These are phyloP conservation scores for Drosophila macrospina DNA, from an alignment of 2,888 invertebrate species.

Conservation along the genomic window DNA sequence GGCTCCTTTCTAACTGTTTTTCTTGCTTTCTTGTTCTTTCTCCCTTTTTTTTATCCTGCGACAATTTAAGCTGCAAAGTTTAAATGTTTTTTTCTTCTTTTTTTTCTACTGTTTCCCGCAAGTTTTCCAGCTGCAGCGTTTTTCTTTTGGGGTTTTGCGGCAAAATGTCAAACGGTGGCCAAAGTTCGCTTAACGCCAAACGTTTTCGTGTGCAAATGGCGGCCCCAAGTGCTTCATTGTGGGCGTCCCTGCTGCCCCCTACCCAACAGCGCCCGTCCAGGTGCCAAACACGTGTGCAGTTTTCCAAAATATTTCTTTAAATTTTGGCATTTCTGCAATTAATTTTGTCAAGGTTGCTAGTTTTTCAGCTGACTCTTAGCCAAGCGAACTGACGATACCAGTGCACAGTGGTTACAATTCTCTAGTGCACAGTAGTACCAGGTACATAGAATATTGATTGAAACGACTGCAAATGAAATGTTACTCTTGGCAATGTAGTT, in stretches of 20 bases:
- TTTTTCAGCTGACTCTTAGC: conserved; percentile 34
- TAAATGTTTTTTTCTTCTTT: conserved; percentile 57
- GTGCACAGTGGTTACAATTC: conserved; percentile 16
- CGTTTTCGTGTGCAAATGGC: conserved; percentile 72
- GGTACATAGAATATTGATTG: not conserved
- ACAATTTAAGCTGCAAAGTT: conserved; percentile 78
- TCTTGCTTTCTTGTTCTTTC: too few relatives aligned
- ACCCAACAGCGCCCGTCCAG: not conserved
- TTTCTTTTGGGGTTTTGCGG: conserved; percentile 71
- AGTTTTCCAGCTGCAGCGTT: conserved; percentile 53
- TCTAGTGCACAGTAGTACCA: conserved; percentile 21
- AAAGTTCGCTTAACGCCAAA: conserved; percentile 70
- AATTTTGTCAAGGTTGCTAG: conserved; percentile 42
- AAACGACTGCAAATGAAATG: not conserved
- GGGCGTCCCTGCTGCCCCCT: not conserved
- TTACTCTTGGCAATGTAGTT: not conserved
- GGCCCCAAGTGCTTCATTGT: conserved; percentile 50
- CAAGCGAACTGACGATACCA: too few relatives aligned
- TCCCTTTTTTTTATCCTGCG: conserved; percentile 48
- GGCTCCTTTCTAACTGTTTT: conserved; percentile 44
- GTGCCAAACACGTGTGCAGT: conserved; percentile 59
- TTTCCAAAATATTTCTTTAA: conserved; percentile 53
- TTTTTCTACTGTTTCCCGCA: conserved; percentile 31
- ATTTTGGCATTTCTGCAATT: conserved; percentile 53
- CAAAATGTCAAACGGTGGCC: conserved; percentile 79